Evolutionary conservation across 2,797 vertebrate genomes (phyloP).

Genomic region (Rousettus madagascariensis): DNA sequence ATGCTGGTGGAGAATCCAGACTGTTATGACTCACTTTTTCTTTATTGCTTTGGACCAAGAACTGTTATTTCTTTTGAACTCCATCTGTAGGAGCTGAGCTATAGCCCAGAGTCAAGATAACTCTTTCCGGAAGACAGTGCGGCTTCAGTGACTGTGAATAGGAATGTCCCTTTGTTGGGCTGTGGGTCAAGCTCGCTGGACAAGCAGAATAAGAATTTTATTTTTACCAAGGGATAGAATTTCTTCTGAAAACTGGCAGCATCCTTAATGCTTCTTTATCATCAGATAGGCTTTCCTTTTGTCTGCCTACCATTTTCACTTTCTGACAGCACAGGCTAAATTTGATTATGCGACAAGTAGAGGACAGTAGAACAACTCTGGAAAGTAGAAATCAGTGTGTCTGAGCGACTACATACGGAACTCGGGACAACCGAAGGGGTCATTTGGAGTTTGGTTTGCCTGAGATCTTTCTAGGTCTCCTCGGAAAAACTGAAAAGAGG

Average conservation of each 20-base stretch:
- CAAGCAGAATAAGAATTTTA: conserved; percentile 11
- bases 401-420: neutral
- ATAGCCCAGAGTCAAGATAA: conserved; percentile 56
- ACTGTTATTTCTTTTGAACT: conserved; percentile 72
- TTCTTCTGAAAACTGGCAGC: conserved; percentile 53
- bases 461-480: neutral
- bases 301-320: neutral
- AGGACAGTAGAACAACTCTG: neutral
- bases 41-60: conserved; percentile 73
- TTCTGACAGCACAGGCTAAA: conserved; percentile 14
- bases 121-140: conserved; percentile 35
- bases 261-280: conserved; percentile 22
- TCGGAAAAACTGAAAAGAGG: neutral
- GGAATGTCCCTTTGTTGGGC: neutral
- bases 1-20: conserved; percentile 64
- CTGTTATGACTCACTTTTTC: conserved; percentile 74
- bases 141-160: conserved; percentile 38
- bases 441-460: neutral
- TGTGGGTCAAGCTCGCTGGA: neutral
- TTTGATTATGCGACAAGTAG: neutral
- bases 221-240: conserved; percentile 15
- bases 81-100: conserved; percentile 56
- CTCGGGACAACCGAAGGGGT: neutral
- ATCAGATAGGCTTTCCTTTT: conserved; percentile 24
- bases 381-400: neutral